Evolutionary conservation across 2,113 vertebrate genomes (phyloP).

Genomic region (Phrynosoma platyrhinos): DNA sequence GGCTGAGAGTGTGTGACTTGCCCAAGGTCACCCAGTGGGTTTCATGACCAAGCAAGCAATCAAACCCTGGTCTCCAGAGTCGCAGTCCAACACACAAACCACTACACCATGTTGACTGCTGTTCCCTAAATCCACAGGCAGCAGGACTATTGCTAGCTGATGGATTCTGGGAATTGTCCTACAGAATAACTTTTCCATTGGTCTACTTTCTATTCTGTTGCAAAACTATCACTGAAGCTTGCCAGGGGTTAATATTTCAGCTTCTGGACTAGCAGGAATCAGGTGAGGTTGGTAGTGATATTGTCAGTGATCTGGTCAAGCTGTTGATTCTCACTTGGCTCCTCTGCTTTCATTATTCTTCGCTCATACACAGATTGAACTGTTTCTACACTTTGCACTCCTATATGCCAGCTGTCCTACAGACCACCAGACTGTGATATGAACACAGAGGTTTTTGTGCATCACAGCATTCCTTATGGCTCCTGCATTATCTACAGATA

Average conservation of each 20-base stretch:
- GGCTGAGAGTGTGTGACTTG: too few species aligned
- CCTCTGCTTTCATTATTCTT: not conserved
- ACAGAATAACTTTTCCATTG: too few species aligned
- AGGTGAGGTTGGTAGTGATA: too few species aligned
- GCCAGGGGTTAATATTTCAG: not conserved
- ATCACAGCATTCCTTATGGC: not conserved
- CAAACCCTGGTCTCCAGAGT: too few species aligned
- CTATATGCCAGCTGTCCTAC: not conserved
- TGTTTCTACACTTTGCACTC: not conserved
- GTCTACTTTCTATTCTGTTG: not conserved
- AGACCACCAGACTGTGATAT: not conserved
- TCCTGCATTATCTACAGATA: not conserved
- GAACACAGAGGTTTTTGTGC: not conserved
- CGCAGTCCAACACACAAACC: too few species aligned
- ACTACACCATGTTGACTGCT: too few species aligned
- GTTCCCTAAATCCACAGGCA: too few species aligned
- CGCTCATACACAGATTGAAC: not conserved
- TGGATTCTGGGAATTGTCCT: too few species aligned
- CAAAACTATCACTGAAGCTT: not conserved
- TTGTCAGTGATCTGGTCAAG: not conserved
- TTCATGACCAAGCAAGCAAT: too few species aligned
- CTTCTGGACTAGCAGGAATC: not conserved
- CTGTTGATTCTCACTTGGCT: not conserved
- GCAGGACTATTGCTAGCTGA: too few species aligned
- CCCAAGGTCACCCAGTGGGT: too few species aligned